Base-by-base conservation (phyloP, 2,113 vertebrate genomes). In the Plecturocebus donacophilus region DNA sequence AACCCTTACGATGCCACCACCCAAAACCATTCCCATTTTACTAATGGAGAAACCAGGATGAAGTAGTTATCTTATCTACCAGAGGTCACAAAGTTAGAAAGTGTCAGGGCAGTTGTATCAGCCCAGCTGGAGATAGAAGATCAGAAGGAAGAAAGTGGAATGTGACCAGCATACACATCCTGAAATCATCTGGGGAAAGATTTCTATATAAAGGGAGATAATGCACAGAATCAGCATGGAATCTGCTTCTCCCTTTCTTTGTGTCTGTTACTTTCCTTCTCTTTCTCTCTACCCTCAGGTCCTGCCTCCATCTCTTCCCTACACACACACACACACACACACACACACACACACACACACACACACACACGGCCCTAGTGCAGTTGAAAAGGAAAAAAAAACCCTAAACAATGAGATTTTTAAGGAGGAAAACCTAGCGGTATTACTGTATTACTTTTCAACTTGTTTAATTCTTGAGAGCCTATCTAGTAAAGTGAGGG, bases 331-430 rank as follows among this genome's bases (percentile, higher is more conserved):
- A 12, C n/a, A n/a, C 61, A 79, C 30, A 47, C n/a, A 54, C 64
- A 80, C 66, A 73, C 52, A 58, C 70, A 76, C 30, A n/a, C 16
- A n/a, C n/a, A 75, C 61, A 81, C 68, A 58, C 71, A 54, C 52
- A 66, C 23, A 75, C 38, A 87, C 52, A 66, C 23, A 75, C 38
- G 82, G 2, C 4, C 38, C 12, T 52, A 42, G 66, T 21, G 40
- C 25, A 58, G 14, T 68, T 95, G 52, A 86, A 91, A 88, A 87
- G 81, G 23, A 92, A 86, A 91, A 86, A 82, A 35, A 35, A 35
- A 40, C 7, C 5, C 4, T 49, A 47, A 49, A 80, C 54, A 83
- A 85, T 30, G 25, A 86, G 66, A 75, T 32, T 93, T 84, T 92
- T 47, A 77, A 70, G 66, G 23, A 95, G 66, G 35, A 82, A 91